These are phyloP conservation scores for Mycetomoellerius zeteki DNA, from an alignment of 1,140 invertebrate genomes.

Conservation along the genomic window DNA sequence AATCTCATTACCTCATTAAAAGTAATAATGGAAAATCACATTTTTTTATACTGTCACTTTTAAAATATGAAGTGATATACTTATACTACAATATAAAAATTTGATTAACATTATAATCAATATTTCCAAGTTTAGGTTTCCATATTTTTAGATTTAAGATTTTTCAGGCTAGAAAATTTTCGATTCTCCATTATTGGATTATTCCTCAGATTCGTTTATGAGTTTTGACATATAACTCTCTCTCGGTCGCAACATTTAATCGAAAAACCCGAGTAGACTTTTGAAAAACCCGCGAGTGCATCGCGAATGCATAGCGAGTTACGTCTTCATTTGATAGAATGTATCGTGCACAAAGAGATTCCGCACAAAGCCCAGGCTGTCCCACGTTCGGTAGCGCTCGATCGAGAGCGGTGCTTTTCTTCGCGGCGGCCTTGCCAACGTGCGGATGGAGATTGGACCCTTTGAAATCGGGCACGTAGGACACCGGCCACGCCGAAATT, in stretches of 20 bases:
- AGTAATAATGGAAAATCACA: too few species aligned
- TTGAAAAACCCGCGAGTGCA: conserved; percentile 14
- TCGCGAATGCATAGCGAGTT: conserved; percentile 43
- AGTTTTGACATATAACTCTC: background rate
- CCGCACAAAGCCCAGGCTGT: conserved; percentile 39
- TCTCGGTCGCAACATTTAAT: conserved; percentile 3
- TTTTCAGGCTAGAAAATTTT: background rate
- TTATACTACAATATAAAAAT: background rate
- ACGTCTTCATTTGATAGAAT: conserved; percentile 55
- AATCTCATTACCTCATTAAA: too few species aligned
- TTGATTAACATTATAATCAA: background rate
- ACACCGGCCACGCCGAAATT: conserved; percentile 47
- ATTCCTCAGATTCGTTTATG: background rate
- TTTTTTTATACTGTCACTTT: too few species aligned
- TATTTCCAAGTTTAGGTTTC: background rate
- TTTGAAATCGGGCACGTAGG: conserved; percentile 56
- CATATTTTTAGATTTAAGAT: background rate
- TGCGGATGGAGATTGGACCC: conserved; percentile 65
- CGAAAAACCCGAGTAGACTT: conserved; percentile 16
- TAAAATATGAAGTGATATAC: too few species aligned
- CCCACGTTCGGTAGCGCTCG: conserved; percentile 27
- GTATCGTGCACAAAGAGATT: conserved; percentile 55
- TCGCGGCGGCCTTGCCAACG: conserved; percentile 34
- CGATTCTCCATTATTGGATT: background rate
- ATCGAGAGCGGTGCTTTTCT: conserved; percentile 45